Conservation (phyloP, 92 coral and sea anemone genomes). For the Bergia sp. region DNA sequence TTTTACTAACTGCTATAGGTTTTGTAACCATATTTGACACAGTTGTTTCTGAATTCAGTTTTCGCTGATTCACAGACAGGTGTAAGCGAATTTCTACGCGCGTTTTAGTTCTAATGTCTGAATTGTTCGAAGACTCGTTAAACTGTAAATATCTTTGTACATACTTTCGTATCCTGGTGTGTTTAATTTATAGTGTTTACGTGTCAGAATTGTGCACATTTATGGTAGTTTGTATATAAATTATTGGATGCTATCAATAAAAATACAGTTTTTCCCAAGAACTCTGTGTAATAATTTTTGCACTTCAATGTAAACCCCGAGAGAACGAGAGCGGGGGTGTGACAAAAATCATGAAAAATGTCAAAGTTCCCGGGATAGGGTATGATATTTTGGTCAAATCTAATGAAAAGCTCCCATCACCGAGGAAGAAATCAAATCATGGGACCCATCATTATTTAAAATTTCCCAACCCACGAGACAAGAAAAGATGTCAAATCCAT, state of each 20-base stretch:
- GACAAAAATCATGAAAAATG: too few relatives aligned
- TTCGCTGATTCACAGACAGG: neutral
- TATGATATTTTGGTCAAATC: too few relatives aligned
- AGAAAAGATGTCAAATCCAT: too few relatives aligned
- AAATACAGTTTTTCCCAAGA: neutral
- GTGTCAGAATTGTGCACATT: neutral
- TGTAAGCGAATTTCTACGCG: neutral
- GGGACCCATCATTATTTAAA: too few relatives aligned
- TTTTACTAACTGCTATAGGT: neutral
- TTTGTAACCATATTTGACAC: neutral
- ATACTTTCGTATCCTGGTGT: neutral
- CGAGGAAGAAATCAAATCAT: too few relatives aligned
- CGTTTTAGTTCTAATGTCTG: neutral
- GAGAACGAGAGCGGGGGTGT: too few relatives aligned
- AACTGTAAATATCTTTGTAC: neutral
- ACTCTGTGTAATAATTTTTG: too few relatives aligned
- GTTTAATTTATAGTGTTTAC: neutral
- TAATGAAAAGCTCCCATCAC: too few relatives aligned
- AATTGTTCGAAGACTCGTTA: neutral
- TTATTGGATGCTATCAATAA: neutral
- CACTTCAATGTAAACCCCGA: too few relatives aligned
- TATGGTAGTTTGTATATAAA: neutral
- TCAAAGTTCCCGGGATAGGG: too few relatives aligned
- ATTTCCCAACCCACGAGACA: too few relatives aligned
- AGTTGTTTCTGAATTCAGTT: too few relatives aligned